phyloP scores from a whole-genome alignment of 2,888 invertebrate genomes.

The Xylota segnis region DNA sequence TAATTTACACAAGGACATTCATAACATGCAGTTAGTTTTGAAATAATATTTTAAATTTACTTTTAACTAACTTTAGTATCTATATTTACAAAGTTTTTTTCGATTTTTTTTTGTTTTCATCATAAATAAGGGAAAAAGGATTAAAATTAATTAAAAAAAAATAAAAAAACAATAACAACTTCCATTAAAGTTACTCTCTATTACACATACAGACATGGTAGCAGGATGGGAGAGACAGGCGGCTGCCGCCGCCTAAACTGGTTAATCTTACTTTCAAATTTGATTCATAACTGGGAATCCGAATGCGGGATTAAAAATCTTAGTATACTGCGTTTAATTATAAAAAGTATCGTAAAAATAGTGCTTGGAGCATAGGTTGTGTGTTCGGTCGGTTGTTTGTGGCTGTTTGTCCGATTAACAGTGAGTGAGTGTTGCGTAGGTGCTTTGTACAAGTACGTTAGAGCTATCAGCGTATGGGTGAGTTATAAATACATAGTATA shows the following conservation, averaged over 20 bases:
- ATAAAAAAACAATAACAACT: slow-evolving; percentile 50
- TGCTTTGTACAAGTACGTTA: slow-evolving; percentile 65
- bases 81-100: slow-evolving; percentile 43
- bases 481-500: slow-evolving; percentile 49
- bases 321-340: slow-evolving; percentile 1
- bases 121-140: slow-evolving; percentile 37
- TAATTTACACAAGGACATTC: slow-evolving; percentile 59
- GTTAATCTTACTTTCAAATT: slow-evolving; percentile 11
- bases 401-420: background rate
- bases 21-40: slow-evolving; percentile 35
- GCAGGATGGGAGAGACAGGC: background rate
- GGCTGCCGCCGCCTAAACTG: slow-evolving; percentile 10
- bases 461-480: slow-evolving; percentile 18
- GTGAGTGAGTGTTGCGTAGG: slow-evolving; percentile 31
- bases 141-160: slow-evolving; percentile 35
- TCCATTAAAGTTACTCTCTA: slow-evolving; percentile 36
- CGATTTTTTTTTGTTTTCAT: background rate
- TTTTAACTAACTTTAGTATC: slow-evolving; percentile 33
- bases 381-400: slow-evolving; percentile 17
- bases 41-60: slow-evolving; percentile 16
- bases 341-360: slow-evolving; percentile 31
- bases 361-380: slow-evolving; percentile 63
- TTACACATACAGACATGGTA: slow-evolving; percentile 27
- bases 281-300: slow-evolving; percentile 51
- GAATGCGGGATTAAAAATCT: slow-evolving; percentile 25